Evolutionary conservation across 35 echinoderm and acorn worm genomes (phyloP).

Genomic region (Hemicentrotus pulcherrimus): DNA sequence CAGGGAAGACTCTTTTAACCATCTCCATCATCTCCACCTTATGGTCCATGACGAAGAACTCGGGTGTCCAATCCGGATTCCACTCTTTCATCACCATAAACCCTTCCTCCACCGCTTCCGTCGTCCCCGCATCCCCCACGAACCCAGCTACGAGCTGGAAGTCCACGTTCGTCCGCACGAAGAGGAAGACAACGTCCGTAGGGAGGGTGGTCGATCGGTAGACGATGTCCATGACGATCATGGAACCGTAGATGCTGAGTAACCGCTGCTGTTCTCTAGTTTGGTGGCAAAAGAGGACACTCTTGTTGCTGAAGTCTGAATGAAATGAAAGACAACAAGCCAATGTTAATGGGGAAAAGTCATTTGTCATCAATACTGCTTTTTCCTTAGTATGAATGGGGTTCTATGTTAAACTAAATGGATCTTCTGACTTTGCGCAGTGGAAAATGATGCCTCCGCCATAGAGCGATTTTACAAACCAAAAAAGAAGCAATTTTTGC

Average conservation of each 20-base stretch:
- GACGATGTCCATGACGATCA: constrained; percentile 14
- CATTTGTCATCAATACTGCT: no score
- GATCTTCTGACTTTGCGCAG: no score
- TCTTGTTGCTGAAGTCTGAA: constrained; percentile 4
- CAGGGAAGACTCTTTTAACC: constrained; percentile 9
- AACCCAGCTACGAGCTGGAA: constrained; percentile 25
- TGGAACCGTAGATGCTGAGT: neutral
- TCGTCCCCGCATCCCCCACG: neutral
- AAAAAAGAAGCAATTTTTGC: no score
- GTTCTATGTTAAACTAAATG: no score
- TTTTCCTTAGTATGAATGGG: no score
- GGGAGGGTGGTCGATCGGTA: neutral
- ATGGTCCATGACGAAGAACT: constrained; percentile 22
- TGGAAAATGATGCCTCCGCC: no score
- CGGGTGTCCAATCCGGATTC: constrained; percentile 8
- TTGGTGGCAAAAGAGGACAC: constrained; percentile 34
- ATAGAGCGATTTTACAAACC: no score
- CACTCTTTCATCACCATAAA: neutral
- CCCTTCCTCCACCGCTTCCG: neutral
- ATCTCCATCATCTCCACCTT: neutral
- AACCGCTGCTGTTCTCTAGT: neutral
- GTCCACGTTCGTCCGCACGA: constrained; percentile 39
- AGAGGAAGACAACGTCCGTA: constrained; percentile 10
- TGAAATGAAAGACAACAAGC: neutral
- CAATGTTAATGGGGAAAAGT: neutral